phyloP scores from a whole-genome alignment of 2,797 vertebrate genomes.

The Sebastiscus albofasciatus region DNA sequence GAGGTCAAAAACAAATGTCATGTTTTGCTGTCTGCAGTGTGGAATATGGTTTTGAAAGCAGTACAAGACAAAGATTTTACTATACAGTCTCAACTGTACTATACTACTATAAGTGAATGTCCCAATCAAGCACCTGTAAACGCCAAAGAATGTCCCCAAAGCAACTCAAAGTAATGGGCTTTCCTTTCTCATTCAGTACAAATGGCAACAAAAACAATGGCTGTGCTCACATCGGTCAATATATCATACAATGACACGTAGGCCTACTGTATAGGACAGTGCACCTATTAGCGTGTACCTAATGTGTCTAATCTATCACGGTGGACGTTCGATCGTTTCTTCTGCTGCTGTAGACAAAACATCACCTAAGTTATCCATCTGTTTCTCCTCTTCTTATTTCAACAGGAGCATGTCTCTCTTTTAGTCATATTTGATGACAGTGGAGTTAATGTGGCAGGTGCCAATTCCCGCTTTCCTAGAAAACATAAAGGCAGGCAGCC shows the following conservation, averaged over 20 bases:
- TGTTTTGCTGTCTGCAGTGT: background rate
- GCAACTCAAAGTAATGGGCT: slow-evolving; percentile 44
- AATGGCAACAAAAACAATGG: slow-evolving; percentile 60
- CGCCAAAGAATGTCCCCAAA: slow-evolving; percentile 22
- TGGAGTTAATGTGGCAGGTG: slow-evolving; percentile 68
- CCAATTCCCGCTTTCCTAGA: slow-evolving; percentile 63
- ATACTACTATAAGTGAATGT: background rate
- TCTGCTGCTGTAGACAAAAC: slow-evolving; percentile 42
- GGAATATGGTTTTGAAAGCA: background rate
- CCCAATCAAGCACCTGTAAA: slow-evolving; percentile 22
- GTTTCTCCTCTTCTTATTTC: slow-evolving; percentile 1
- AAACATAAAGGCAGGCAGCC: slow-evolving; percentile 57
- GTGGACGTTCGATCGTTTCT: slow-evolving; percentile 38
- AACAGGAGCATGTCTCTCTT: slow-evolving; percentile 32
- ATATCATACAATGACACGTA: slow-evolving; percentile 58
- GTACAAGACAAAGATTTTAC: background rate
- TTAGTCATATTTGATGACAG: slow-evolving; percentile 55
- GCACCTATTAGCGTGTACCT: slow-evolving; percentile 61
- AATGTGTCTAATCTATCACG: slow-evolving; percentile 74
- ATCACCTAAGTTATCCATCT: slow-evolving; percentile 37
- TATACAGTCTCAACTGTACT: background rate
- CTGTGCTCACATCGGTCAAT: slow-evolving; percentile 54
- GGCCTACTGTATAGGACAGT: slow-evolving; percentile 65
- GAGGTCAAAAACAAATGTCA: background rate
- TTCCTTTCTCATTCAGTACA: slow-evolving; percentile 37